Evolutionary conservation across 2,113 vertebrate species (phyloP), one percentile per base, ranked within the genome.

Genomic region (Pipa parva): DNA sequence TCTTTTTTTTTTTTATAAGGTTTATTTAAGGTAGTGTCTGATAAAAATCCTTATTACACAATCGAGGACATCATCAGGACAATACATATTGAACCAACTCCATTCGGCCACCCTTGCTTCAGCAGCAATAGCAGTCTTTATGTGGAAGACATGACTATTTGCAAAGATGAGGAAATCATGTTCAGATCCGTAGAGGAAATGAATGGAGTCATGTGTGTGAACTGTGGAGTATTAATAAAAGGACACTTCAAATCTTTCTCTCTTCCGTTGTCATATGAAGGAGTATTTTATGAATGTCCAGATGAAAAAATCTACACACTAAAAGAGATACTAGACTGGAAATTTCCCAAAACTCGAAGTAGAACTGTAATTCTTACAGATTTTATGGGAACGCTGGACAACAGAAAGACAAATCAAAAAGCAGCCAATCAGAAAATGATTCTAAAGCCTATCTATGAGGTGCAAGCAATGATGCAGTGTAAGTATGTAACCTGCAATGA

Each of bases 241-340:
- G 83, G 79, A 13, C 73, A 67, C 11, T 57, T 65, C 59, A 73
- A 82, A 18, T 76, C 68, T 4, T 89, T 94, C 67, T 73, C 58
- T 6, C 73, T 94, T 52, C 79, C 85, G 18, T 11, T 90, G 59
- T 88, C 84, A 0, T 83, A 83, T 79, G 67, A 87, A 75, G 91
- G 92, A 65, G 73, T 81, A 42, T 93, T 94, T 66, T 89, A 82
- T 0, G 91, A 94, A 62, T 91, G 86, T 48, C 83, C 90, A 69
- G 91, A 94, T 73, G 83, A 92, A 48, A 85, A 81, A 71, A 87
- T 90, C 56, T 94, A 93, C 64, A 92, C 91, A 2, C 72, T 94
- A 15, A 86, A 87, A 73, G 91, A 93, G 63, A 85, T 92, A 42
- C 79, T 87, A 1, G 81, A 90, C 55, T 92, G 90, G 89, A 94